Conservation (phyloP, 1,140 invertebrate genomes). For the Heterodera schachtii region DNA sequence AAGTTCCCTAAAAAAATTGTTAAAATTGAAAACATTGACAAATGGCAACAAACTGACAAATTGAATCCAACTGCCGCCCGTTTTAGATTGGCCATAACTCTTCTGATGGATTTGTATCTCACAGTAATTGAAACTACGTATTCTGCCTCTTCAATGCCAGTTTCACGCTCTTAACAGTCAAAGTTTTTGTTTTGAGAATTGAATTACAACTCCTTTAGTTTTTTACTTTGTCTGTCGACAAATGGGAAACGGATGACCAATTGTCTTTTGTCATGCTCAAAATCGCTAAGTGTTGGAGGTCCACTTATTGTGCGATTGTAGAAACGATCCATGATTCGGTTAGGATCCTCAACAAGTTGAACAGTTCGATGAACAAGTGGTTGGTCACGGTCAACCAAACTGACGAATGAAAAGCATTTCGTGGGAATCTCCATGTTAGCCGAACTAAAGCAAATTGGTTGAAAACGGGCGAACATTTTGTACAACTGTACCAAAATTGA, state of each 20-base stretch:
- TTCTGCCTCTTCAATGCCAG: constrained; percentile 20
- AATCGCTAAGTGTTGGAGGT: constrained; percentile 34
- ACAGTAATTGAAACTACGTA: constrained; percentile 30
- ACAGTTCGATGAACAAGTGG: constrained; percentile 24
- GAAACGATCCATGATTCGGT: constrained; percentile 31
- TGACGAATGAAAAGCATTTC: constrained; percentile 32
- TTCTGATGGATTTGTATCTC: constrained; percentile 31
- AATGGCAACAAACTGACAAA: constrained; percentile 10
- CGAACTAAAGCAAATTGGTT: constrained; percentile 20
- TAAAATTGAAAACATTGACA: constrained; percentile 11
- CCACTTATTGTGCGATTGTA: constrained; percentile 20
- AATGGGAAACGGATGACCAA: constrained; percentile 37
- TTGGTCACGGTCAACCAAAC: constrained; percentile 27
- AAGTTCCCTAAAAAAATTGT: constrained; percentile 30
- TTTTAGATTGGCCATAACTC: constrained; percentile 31
- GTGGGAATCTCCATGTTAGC: constrained; percentile 35
- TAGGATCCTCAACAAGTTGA: constrained; percentile 8
- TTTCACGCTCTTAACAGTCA: constrained; percentile 23
- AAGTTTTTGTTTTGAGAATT: background rate
- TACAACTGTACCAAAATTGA: constrained; percentile 27
- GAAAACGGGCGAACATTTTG: background rate
- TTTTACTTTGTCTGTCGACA: constrained; percentile 30
- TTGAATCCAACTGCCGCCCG: constrained; percentile 17
- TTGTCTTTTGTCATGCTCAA: constrained; percentile 39
- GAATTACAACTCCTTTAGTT: background rate